phyloP scores from a whole-genome alignment of 2,113 vertebrate genomes.

The Dasypus novemcinctus region DNA sequence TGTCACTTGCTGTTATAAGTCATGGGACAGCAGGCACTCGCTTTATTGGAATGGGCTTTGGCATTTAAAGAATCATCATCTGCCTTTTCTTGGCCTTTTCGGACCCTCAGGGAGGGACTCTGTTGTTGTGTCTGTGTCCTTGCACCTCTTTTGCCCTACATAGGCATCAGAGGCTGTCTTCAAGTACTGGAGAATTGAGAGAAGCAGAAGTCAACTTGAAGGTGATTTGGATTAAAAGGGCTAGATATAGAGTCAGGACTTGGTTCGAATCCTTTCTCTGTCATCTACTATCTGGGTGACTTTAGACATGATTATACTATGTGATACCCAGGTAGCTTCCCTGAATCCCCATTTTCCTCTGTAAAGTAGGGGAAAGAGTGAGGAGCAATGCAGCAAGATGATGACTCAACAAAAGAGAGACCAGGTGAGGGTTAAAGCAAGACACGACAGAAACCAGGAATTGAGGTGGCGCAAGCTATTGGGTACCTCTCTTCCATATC shows the following conservation, averaged over 20 bases:
- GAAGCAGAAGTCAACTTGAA: background rate
- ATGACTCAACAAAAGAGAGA: too few relatives aligned
- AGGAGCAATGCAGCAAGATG: too few relatives aligned
- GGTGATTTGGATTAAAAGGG: background rate
- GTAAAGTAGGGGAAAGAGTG: background rate
- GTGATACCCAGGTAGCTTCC: background rate
- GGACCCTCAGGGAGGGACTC: constrained; percentile 46
- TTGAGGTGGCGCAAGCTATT: too few relatives aligned
- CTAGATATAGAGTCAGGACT: background rate
- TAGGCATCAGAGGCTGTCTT: background rate
- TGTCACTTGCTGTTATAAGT: background rate
- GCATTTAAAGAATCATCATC: constrained; percentile 32
- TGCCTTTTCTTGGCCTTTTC: constrained; percentile 47
- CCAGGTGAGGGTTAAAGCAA: too few relatives aligned
- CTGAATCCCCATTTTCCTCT: background rate
- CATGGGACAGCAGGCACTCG: constrained; percentile 47
- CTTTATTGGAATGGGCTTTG: constrained; percentile 52
- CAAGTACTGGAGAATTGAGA: background rate
- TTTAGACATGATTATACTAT: background rate
- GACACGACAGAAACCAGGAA: too few relatives aligned
- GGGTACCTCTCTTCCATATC: too few relatives aligned
- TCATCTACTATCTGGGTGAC: background rate
- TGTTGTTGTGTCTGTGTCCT: constrained; percentile 43
- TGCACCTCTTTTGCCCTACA: background rate
- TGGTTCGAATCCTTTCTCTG: background rate